Evolutionary conservation across 2,888 invertebrate genomes (phyloP).

Genomic region (Margaritifera margaritifera): DNA sequence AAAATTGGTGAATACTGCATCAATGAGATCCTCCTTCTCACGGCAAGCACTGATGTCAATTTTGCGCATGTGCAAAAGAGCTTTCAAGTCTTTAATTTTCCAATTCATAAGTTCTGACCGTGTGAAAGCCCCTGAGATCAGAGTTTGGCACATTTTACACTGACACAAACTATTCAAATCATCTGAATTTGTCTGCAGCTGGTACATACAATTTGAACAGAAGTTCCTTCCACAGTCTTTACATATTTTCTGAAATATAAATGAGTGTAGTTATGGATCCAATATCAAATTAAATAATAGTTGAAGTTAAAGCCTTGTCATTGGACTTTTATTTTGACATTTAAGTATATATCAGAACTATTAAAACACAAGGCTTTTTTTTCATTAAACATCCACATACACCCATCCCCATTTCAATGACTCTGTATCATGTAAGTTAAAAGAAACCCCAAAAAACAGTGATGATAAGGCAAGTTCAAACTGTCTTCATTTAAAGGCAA

Average conservation of each 20-base stretch:
- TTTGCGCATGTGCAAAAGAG: slow-evolving; percentile 59
- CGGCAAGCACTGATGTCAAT: slow-evolving; percentile 63
- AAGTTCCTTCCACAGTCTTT: slow-evolving; percentile 59
- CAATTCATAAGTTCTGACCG: slow-evolving; percentile 59
- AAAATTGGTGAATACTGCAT: slow-evolving; percentile 58
- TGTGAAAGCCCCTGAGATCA: slow-evolving; percentile 61
- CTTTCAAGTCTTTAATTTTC: slow-evolving; percentile 66
- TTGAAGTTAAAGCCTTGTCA: too few relatives aligned
- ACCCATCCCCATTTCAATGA: too few relatives aligned
- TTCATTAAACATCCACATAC: too few relatives aligned
- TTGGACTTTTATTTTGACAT: too few relatives aligned
- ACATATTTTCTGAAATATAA: slow-evolving; percentile 62
- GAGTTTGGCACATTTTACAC: slow-evolving; percentile 63
- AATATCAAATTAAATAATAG: too few relatives aligned
- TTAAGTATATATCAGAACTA: too few relatives aligned
- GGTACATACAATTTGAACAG: slow-evolving; percentile 59
- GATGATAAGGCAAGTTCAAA: too few relatives aligned
- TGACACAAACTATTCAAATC: slow-evolving; percentile 37
- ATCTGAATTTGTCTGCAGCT: slow-evolving; percentile 11
- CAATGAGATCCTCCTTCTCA: slow-evolving; percentile 70
- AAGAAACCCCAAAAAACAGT: too few relatives aligned
- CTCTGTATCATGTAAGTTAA: too few relatives aligned
- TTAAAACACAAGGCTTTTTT: too few relatives aligned
- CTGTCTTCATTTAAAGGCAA: too few relatives aligned
- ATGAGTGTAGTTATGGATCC: neutral